Percentiles rank a stretch among this genome's conserved stretches.
phyloP scores from a whole-genome alignment of 2,888 invertebrate species.

The Stenurella melanura region DNA sequence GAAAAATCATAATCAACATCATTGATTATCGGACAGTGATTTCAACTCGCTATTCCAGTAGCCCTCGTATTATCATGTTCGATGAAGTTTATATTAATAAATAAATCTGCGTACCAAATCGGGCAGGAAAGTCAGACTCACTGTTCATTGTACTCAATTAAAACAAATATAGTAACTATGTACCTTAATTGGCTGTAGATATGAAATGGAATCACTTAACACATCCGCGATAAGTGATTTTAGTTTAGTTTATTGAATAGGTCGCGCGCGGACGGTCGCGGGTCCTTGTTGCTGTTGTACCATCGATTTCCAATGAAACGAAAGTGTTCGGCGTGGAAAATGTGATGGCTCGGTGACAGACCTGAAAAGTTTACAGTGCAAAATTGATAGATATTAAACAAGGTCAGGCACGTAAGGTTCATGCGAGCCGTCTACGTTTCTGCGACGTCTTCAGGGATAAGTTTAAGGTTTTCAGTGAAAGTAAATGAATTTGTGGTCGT shows the following conservation, averaged over 20 bases:
- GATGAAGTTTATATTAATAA: constrained; percentile 18
- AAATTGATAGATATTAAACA: neutral
- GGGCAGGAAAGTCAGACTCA: constrained; percentile 14
- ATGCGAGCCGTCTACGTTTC: neutral
- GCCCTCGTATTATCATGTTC: neutral
- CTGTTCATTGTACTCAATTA: constrained; percentile 54
- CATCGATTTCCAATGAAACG: constrained; percentile 23
- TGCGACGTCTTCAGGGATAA: neutral
- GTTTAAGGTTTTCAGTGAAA: neutral
- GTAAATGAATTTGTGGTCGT: constrained; percentile 31
- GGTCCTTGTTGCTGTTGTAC: constrained; percentile 39
- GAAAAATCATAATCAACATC: no score
- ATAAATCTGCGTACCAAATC: neutral
- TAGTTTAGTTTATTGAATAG: constrained; percentile 40
- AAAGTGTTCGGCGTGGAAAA: constrained; percentile 19
- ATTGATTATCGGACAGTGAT: no score
- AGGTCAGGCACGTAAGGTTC: neutral
- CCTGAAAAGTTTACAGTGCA: neutral
- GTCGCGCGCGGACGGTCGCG: constrained; percentile 46
- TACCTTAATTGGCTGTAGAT: constrained; percentile 59
- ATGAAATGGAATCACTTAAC: constrained; percentile 53
- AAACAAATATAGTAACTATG: constrained; percentile 52
- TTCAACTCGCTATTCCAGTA: neutral
- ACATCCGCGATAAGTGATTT: constrained; percentile 58
- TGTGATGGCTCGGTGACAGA: constrained; percentile 5